Evolutionary conservation across 2,797 vertebrate species (phyloP).

Genomic region (Ateles fusciceps): DNA sequence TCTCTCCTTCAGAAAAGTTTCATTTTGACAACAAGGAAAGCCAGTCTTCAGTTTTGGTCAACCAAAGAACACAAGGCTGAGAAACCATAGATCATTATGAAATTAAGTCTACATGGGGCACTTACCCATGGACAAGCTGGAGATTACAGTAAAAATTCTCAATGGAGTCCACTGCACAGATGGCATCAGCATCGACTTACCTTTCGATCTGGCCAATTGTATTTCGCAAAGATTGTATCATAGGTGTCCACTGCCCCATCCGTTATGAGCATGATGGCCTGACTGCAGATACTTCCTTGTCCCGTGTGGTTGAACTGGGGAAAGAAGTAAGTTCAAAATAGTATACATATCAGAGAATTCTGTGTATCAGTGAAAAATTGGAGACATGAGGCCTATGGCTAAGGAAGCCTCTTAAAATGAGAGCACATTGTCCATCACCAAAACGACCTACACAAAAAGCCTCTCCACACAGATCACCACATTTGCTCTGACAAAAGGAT

Average conservation of each 20-base stretch:
- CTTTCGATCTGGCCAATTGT: conserved; percentile 98
- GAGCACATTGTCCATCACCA: background rate
- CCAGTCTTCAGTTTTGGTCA: background rate
- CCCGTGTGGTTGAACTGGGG: conserved; percentile 96
- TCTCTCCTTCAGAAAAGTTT: background rate
- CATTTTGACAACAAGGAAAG: conserved; percentile 49
- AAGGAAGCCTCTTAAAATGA: background rate
- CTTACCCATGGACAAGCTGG: background rate
- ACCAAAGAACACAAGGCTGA: conserved; percentile 18
- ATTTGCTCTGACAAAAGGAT: background rate
- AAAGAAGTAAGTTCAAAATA: conserved; percentile 53
- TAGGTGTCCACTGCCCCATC: conserved; percentile 98
- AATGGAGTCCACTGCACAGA: rapidly evolving
- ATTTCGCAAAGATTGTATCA: conserved; percentile 95
- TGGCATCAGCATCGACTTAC: conserved; percentile 79
- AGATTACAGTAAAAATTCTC: background rate
- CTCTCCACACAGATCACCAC: rapidly evolving
- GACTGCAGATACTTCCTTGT: conserved; percentile 96
- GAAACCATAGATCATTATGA: conserved; percentile 39
- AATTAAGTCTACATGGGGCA: background rate
- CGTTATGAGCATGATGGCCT: conserved; percentile 98
- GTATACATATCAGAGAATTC: background rate
- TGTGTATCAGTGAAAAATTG: background rate
- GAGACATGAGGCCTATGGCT: background rate
- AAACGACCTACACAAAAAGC: background rate